Percentiles rank a stretch among this genome's conserved stretches.
Conservation (phyloP, 2,888 invertebrate genomes). For the Leucozona laternaria region DNA sequence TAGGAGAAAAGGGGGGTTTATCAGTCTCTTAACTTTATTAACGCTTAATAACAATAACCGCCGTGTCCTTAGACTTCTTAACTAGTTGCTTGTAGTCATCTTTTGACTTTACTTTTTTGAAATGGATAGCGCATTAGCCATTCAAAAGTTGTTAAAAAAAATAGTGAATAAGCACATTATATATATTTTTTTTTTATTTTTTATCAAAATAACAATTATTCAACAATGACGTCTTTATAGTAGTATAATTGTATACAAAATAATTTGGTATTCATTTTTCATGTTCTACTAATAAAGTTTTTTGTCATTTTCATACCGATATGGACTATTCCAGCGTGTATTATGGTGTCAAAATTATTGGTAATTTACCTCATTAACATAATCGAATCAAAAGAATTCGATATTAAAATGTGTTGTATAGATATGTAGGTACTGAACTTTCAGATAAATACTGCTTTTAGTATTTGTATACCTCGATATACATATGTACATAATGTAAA, state of each 20-base stretch:
- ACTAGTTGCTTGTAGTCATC: too few species aligned
- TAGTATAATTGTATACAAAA: conserved; percentile 1
- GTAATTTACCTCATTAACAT: background rate
- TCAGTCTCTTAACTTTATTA: too few species aligned
- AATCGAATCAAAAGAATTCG: conserved; percentile 22
- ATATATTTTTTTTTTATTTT: background rate
- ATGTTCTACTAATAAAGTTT: background rate
- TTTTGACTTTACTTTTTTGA: too few species aligned
- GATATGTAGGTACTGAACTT: conserved; percentile 5
- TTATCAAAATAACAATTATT: conserved; percentile 11
- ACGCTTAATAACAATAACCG: too few species aligned
- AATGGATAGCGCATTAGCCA: too few species aligned
- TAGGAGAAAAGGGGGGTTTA: too few species aligned
- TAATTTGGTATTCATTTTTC: background rate
- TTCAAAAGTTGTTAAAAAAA: background rate
- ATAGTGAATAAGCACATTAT: background rate
- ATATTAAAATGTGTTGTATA: background rate
- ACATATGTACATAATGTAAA: background rate
- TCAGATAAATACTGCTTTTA: conserved; percentile 24
- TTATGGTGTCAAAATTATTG: background rate
- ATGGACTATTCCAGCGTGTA: background rate
- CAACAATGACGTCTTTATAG: conserved; percentile 3
- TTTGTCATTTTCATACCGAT: background rate
- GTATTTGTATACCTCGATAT: background rate
- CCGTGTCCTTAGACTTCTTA: too few species aligned